phyloP scores from a whole-genome alignment of 2,113 vertebrate genomes.

The Labeo rohita region DNA sequence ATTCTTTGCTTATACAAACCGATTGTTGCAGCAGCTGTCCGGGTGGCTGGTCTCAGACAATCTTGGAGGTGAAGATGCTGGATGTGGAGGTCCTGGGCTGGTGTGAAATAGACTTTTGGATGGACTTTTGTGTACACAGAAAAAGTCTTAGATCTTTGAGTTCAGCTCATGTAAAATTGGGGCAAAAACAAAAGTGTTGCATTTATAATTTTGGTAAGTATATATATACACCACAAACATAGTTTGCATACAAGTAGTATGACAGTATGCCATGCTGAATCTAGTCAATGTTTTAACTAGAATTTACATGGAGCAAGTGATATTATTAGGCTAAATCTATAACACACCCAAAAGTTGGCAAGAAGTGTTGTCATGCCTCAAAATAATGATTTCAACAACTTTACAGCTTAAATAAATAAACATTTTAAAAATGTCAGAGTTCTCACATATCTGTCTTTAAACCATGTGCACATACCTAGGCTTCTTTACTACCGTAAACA shows the following conservation, averaged over 20 bases:
- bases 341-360: background rate
- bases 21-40: too few relatives aligned
- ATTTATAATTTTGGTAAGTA: too few relatives aligned
- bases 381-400: background rate
- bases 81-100: too few relatives aligned
- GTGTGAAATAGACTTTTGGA: too few relatives aligned
- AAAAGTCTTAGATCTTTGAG: too few relatives aligned
- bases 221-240: background rate
- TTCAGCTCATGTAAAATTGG: too few relatives aligned
- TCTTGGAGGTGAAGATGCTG: too few relatives aligned
- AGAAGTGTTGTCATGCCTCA: background rate
- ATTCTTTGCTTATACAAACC: too few relatives aligned
- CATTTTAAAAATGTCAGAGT: background rate
- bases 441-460: background rate
- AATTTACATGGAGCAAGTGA: background rate
- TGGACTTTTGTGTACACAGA: too few relatives aligned
- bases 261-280: background rate
- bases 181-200: too few relatives aligned
- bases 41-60: too few relatives aligned
- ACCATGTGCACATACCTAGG: background rate
- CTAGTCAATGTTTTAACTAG: background rate
- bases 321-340: background rate
- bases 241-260: background rate
- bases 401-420: background rate
- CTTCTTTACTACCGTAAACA: background rate